Percentiles rank a stretch among this genome's conserved stretches.
Evolutionary conservation across 2,797 vertebrate genomes (phyloP).

Genomic region (Acanthiza pusilla): DNA sequence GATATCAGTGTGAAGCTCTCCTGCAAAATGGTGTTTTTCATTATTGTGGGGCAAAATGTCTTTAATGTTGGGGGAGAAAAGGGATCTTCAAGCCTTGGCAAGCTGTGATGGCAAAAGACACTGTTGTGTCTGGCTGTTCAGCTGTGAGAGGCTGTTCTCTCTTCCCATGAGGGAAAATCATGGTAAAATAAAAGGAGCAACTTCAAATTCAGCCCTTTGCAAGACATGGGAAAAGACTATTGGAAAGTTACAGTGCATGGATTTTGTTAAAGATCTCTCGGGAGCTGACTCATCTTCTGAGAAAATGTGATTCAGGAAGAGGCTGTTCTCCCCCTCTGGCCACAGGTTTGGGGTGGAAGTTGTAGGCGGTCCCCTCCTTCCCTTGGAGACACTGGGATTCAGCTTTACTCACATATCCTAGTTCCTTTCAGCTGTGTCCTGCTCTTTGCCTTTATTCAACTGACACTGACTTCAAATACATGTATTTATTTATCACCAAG

Average conservation of each 20-base stretch:
- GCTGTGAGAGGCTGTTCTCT: background rate
- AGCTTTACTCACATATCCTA: background rate
- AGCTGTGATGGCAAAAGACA: background rate
- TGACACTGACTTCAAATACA: background rate
- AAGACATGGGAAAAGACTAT: background rate
- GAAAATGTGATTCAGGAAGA: background rate
- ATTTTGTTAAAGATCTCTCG: background rate
- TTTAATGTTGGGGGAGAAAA: background rate
- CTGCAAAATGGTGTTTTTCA: background rate
- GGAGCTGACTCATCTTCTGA: background rate
- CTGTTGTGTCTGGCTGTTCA: no score
- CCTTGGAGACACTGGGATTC: background rate
- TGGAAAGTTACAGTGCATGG: background rate
- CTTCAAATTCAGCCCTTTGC: background rate
- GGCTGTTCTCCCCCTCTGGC: background rate
- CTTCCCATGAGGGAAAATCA: background rate
- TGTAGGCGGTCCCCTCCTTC: background rate
- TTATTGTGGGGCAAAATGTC: background rate
- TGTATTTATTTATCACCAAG: background rate
- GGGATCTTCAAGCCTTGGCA: background rate
- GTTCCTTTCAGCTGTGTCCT: background rate
- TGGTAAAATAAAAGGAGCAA: background rate
- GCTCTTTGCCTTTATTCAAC: background rate
- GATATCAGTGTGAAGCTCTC: background rate
- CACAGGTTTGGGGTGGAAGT: background rate